A percentile compares a stretch with the other conserved stretches of the same genome.
These are phyloP conservation scores for Caenorhabditis sp. DNA, from an alignment of 2,888 invertebrate genomes.

Conservation along the genomic window DNA sequence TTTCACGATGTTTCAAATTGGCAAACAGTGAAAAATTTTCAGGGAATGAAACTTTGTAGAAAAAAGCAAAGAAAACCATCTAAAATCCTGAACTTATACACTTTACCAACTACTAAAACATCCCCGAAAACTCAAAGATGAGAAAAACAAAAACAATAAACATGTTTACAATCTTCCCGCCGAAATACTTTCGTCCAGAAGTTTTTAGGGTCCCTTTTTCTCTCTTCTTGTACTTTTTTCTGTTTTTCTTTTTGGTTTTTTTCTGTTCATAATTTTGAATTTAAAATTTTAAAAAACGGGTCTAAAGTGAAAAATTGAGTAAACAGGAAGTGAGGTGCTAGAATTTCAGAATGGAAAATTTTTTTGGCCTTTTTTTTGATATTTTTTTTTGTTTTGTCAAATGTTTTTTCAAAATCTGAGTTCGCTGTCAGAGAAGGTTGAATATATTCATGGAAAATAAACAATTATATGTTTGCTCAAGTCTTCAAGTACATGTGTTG, in stretches of 20 bases:
- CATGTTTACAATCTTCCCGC: constrained; percentile 1
- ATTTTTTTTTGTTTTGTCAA: too few relatives aligned
- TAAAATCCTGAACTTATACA: not conserved
- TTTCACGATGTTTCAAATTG: too few relatives aligned
- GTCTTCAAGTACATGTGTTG: not conserved
- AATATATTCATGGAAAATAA: not conserved
- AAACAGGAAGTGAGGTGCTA: not conserved
- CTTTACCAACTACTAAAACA: not conserved
- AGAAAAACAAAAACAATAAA: not conserved
- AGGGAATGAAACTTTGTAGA: too few relatives aligned
- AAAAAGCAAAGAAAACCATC: too few relatives aligned
- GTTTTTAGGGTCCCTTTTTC: not conserved
- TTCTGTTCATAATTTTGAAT: too few relatives aligned
- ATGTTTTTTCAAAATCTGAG: not conserved
- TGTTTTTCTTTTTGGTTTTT: too few relatives aligned
- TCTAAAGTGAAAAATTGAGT: not conserved
- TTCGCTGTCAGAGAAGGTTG: too few relatives aligned
- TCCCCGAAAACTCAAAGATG: not conserved
- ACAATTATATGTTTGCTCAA: not conserved
- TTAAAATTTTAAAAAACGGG: too few relatives aligned
- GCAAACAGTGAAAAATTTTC: too few relatives aligned
- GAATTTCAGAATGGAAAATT: too few relatives aligned
- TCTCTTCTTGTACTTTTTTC: too few relatives aligned
- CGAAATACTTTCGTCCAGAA: not conserved
- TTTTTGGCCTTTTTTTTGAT: too few relatives aligned